These are phyloP conservation scores for Clarias magur DNA, from an alignment of 2,113 vertebrate species.

Conservation along the genomic window DNA sequence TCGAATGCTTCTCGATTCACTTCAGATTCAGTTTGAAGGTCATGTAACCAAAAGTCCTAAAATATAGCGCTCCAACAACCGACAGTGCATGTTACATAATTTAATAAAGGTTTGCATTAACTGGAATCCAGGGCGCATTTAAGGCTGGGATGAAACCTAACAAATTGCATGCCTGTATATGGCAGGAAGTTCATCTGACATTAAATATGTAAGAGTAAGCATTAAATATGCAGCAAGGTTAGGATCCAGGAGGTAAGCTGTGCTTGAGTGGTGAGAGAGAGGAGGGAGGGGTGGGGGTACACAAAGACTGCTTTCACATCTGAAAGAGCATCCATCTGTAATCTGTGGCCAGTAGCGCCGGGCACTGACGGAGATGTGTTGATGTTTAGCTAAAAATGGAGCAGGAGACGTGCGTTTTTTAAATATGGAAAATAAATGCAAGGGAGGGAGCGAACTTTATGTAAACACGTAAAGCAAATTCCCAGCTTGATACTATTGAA, in stretches of 20 bases:
- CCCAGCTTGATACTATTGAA: neutral
- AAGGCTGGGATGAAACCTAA: conserved; percentile 1
- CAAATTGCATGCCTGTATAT: conserved; percentile 37
- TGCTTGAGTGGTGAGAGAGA: neutral
- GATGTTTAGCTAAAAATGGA: conserved; percentile 17
- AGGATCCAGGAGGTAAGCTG: conserved; percentile 29
- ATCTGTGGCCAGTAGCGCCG: neutral
- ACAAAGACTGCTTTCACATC: conserved; percentile 36
- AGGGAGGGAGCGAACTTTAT: neutral
- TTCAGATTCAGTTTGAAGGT: neutral
- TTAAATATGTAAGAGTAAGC: conserved; percentile 46
- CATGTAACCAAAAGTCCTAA: neutral
- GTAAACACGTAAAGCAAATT: neutral
- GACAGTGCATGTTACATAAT: neutral
- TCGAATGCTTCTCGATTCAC: neutral
- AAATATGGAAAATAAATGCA: neutral
- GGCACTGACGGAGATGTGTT: conserved; percentile 6
- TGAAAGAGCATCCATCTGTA: conserved; percentile 42
- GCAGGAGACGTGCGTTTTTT: neutral
- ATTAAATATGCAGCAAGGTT: conserved; percentile 56
- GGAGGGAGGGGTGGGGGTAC: neutral
- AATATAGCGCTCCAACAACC: too few species aligned
- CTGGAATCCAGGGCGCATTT: conserved; percentile 27
- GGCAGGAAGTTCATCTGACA: conserved; percentile 33
- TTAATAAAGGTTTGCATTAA: conserved; percentile 27